phyloP scores from a whole-genome alignment of 1,140 invertebrate species.

The Drosophila tani region DNA sequence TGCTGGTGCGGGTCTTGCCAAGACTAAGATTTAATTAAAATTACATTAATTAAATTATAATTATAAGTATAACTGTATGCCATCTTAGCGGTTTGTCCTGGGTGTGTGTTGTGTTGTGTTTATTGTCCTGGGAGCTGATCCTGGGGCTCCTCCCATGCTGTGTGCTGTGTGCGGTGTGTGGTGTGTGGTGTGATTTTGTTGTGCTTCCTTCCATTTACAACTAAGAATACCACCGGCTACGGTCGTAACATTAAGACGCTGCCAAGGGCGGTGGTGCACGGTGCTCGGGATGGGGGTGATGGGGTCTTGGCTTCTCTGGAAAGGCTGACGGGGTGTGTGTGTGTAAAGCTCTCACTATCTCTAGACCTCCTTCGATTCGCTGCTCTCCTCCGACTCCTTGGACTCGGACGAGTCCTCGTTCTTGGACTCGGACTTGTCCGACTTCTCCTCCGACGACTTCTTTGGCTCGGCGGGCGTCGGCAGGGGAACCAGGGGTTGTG shows the following conservation, averaged over 20 bases:
- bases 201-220: slow-evolving; percentile 38
- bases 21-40: slow-evolving; percentile 69
- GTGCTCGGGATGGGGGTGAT: slow-evolving; percentile 6
- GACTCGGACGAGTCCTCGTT: slow-evolving; percentile 65
- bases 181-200: slow-evolving; percentile 10
- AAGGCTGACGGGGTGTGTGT: slow-evolving; percentile 1
- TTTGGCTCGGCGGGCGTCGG: slow-evolving; percentile 47
- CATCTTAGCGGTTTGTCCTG: slow-evolving; percentile 68
- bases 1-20: slow-evolving; percentile 39
- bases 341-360: slow-evolving; percentile 49
- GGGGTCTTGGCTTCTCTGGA: slow-evolving; percentile 6
- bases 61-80: slow-evolving; percentile 68
- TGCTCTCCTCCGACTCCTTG: slow-evolving; percentile 67
- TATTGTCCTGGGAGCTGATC: slow-evolving; percentile 13
- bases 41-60: slow-evolving; percentile 65
- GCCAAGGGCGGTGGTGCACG: slow-evolving; percentile 24
- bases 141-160: not conserved
- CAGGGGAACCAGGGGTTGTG: slow-evolving; percentile 15
- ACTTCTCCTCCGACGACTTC: slow-evolving; percentile 58
- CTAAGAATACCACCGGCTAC: slow-evolving; percentile 50
- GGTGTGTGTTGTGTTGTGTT: slow-evolving; percentile 17
- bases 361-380: slow-evolving; percentile 67
- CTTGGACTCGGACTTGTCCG: slow-evolving; percentile 57
- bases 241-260: slow-evolving; percentile 52
- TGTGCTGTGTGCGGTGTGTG: not conserved